Evolutionary conservation across 2,113 vertebrate species (phyloP).

Genomic region (Cranoglanis bouderius): DNA sequence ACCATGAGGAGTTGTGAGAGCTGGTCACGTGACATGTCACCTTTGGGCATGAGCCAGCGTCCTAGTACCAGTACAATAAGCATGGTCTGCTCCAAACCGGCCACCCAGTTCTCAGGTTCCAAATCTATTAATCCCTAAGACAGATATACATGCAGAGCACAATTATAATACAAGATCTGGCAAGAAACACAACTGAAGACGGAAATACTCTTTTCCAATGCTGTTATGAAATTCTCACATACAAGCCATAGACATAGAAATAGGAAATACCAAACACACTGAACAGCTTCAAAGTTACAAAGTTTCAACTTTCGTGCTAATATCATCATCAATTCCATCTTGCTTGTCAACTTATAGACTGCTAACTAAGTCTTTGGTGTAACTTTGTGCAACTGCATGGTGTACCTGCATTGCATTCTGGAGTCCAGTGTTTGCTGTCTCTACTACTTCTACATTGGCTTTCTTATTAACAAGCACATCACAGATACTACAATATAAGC

Average conservation of each 20-base stretch:
- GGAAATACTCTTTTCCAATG: neutral
- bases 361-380: neutral
- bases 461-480: neutral
- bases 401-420: neutral
- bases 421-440: neutral
- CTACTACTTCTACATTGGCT: neutral
- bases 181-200: neutral
- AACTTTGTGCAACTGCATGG: neutral
- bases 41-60: slow-evolving; percentile 78
- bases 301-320: too few species aligned
- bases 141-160: slow-evolving; percentile 17
- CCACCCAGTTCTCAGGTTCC: slow-evolving; percentile 72
- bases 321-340: neutral
- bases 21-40: slow-evolving; percentile 75
- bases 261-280: neutral
- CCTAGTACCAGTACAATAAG: slow-evolving; percentile 75
- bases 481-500: neutral
- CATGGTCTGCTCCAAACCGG: slow-evolving; percentile 76
- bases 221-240: neutral
- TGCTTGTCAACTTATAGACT: neutral
- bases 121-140: slow-evolving; percentile 66
- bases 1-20: slow-evolving; percentile 77
- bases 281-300: neutral
- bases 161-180: neutral
- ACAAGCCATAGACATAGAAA: neutral